These are phyloP conservation scores for Equus przewalskii DNA, from an alignment of 2,113 vertebrate species.

Conservation along the genomic window DNA sequence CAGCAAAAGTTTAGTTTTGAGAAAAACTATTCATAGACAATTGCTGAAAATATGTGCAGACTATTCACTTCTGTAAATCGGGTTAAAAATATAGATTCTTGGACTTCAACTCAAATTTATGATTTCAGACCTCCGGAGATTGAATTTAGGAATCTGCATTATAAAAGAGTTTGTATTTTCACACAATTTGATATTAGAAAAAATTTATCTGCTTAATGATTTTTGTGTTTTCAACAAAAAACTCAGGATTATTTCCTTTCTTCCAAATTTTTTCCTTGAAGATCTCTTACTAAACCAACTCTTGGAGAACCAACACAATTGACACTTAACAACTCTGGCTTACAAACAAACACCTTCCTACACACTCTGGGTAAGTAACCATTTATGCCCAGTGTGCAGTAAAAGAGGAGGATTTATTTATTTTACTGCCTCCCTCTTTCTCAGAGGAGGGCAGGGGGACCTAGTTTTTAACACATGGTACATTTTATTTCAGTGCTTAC, in stretches of 20 bases:
- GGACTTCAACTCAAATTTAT: neutral
- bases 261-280: conserved; percentile 15
- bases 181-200: neutral
- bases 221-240: neutral
- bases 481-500: conserved; percentile 57
- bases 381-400: neutral
- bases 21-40: neutral
- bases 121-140: neutral
- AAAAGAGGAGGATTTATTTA: neutral
- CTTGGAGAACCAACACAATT: neutral
- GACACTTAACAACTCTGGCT: neutral
- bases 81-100: conserved; percentile 23
- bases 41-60: neutral
- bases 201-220: neutral
- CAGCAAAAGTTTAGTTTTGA: neutral
- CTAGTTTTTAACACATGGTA: neutral
- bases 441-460: neutral
- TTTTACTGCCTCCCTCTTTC: conserved; percentile 30
- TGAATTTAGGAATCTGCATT: neutral
- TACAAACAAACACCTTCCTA: conserved; percentile 21
- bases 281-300: conserved; percentile 35
- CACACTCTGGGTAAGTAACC: neutral
- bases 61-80: neutral
- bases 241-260: conserved; percentile 9
- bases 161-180: neutral